Evolutionary conservation across 2,113 vertebrate species (phyloP).

Genomic region (Chlamydotis undulata): DNA sequence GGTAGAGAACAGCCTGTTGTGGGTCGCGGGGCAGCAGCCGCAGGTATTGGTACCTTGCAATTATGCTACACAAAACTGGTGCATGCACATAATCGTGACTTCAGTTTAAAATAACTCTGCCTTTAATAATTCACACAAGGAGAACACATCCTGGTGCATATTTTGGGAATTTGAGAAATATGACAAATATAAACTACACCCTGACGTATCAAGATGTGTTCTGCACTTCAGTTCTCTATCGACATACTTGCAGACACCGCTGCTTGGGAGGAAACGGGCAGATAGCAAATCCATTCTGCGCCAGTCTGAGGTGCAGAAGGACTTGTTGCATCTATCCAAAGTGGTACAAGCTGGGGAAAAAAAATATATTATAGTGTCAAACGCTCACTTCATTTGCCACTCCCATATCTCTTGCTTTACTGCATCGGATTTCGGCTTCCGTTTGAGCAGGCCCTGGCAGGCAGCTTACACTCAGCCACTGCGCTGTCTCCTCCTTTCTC

Average conservation of each 20-base stretch:
- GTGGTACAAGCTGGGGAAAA: not conserved
- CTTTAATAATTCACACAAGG: not conserved
- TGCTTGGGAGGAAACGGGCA: not conserved
- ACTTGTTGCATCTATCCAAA: not conserved
- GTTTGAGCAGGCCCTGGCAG: not conserved
- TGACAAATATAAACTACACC: not conserved
- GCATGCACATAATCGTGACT: not conserved
- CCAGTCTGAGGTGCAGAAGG: not conserved
- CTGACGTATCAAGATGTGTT: not conserved
- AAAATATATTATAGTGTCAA: no score
- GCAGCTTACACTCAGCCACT: not conserved
- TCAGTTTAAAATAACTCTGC: not conserved
- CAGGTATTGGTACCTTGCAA: not conserved
- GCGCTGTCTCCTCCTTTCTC: not conserved
- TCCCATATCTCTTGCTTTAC: not conserved
- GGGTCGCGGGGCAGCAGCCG: not conserved
- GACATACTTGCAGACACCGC: fast-evolving
- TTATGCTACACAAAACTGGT: not conserved
- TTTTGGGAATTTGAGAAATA: not conserved
- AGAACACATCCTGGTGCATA: not conserved
- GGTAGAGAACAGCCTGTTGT: not conserved
- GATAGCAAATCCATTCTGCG: not conserved
- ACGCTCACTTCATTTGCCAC: not conserved
- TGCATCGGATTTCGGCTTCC: not conserved
- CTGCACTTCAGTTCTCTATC: not conserved